Evolutionary conservation across 53 echinoderm and acorn worm species (phyloP).

Genomic region (Holothuria scabra): DNA sequence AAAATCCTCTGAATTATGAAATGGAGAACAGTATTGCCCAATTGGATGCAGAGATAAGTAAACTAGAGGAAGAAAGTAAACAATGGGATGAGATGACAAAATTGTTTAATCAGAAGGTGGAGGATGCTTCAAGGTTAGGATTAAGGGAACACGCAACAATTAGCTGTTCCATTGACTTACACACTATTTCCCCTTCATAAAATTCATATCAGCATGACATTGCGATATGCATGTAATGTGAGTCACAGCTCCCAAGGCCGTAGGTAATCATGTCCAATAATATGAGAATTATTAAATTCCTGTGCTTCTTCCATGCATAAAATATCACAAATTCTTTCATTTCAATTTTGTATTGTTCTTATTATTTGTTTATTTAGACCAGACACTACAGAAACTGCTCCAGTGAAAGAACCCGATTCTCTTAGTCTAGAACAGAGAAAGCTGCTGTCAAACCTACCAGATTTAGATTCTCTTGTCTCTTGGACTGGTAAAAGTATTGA

Average conservation of each 20-base stretch:
- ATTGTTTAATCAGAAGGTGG: background rate
- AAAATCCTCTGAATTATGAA: slow-evolving; percentile 31
- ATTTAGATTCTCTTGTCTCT: background rate
- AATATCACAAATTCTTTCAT: background rate
- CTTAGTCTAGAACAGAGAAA: slow-evolving; percentile 33
- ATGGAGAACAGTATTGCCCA: slow-evolving; percentile 36
- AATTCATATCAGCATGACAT: too few relatives aligned
- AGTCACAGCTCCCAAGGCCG: too few relatives aligned
- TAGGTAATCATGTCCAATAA: background rate
- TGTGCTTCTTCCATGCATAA: background rate
- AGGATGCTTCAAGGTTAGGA: background rate
- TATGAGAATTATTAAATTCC: background rate
- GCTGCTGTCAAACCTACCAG: slow-evolving; percentile 16
- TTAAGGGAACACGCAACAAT: too few relatives aligned
- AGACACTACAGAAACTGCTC: background rate
- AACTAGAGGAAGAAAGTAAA: slow-evolving; percentile 10
- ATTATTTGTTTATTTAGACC: background rate
- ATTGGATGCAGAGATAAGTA: slow-evolving; percentile 11
- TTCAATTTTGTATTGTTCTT: background rate
- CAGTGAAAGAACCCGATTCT: slow-evolving; percentile 3
- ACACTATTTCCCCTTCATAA: too few relatives aligned
- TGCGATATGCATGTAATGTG: too few relatives aligned
- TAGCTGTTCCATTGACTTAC: too few relatives aligned
- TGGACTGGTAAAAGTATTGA: background rate
- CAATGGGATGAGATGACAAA: slow-evolving; percentile 34